Percentiles rank a stretch among this genome's conserved stretches.
These are phyloP conservation scores for Metaphire vulgaris DNA, from an alignment of 1,140 invertebrate species.

Conservation along the genomic window DNA sequence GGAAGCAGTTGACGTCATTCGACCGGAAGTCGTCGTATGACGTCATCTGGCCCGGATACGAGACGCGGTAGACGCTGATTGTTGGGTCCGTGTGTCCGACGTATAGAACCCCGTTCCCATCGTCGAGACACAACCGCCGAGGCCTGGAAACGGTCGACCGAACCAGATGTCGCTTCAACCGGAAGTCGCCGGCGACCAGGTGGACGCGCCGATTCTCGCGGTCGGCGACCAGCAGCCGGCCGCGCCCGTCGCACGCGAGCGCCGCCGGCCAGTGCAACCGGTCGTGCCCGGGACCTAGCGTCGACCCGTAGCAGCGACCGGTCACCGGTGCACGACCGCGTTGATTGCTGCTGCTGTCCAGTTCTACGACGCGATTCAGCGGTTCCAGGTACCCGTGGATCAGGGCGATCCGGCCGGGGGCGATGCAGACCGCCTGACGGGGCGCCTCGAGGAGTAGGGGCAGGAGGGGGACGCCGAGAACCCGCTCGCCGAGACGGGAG, in stretches of 20 bases:
- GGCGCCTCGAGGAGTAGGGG: not conserved
- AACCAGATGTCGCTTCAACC: not conserved
- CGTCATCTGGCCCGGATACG: not conserved
- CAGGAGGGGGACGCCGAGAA: not conserved
- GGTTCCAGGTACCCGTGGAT: not conserved
- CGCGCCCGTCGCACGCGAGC: not conserved
- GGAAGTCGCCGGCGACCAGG: not conserved
- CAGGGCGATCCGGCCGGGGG: not conserved
- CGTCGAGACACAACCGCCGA: not conserved
- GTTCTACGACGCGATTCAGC: not conserved
- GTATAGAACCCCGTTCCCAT: not conserved
- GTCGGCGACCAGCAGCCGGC: not conserved
- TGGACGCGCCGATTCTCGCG: not conserved
- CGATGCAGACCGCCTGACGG: not conserved
- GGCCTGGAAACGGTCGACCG: not conserved
- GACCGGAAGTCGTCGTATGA: not conserved
- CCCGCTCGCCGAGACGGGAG: not conserved
- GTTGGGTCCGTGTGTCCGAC: not conserved
- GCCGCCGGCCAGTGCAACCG: not conserved
- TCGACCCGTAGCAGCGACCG: not conserved
- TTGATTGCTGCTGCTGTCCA: not conserved
- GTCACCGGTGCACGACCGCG: no score
- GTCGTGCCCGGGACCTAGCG: not conserved
- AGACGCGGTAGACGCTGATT: not conserved
- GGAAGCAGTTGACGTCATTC: not conserved